These are phyloP conservation scores for Dendroctonus ponderosae DNA, from an alignment of 1,140 invertebrate genomes.

Conservation along the genomic window DNA sequence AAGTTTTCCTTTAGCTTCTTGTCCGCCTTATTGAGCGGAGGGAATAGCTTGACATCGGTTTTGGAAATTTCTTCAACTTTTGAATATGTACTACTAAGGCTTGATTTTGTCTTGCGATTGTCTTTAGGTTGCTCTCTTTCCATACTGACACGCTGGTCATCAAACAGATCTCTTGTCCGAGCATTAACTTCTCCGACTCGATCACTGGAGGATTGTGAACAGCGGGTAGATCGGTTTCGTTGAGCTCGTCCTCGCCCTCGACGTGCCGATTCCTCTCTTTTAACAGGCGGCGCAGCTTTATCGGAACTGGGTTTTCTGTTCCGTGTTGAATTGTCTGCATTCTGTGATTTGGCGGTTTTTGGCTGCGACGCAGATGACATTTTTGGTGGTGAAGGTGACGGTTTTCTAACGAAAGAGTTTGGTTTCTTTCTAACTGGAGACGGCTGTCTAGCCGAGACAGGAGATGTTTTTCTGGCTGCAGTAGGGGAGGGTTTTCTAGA, in stretches of 20 bases:
- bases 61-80: slow-evolving; percentile 51
- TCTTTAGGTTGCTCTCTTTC: slow-evolving; percentile 43
- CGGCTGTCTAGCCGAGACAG: slow-evolving; percentile 13
- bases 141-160: slow-evolving; percentile 55
- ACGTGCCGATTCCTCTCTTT: slow-evolving; percentile 44
- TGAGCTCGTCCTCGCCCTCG: slow-evolving; percentile 39
- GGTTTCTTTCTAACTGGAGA: slow-evolving; percentile 20
- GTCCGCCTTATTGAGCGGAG: slow-evolving; percentile 70
- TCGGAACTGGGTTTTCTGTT: slow-evolving; percentile 33
- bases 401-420: too few species aligned
- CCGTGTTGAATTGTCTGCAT: background rate
- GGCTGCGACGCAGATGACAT: too few species aligned
- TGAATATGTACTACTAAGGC: slow-evolving; percentile 24
- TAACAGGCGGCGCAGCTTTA: slow-evolving; percentile 43
- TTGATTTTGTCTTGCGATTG: slow-evolving; percentile 44
- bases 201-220: slow-evolving; percentile 56
- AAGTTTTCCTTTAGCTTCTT: slow-evolving; percentile 59
- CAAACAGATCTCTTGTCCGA: slow-evolving; percentile 61
- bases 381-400: too few species aligned
- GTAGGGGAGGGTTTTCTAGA: slow-evolving; percentile 16
- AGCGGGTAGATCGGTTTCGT: slow-evolving; percentile 43
- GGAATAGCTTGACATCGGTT: slow-evolving; percentile 54
- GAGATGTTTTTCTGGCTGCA: slow-evolving; percentile 21
- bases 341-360: too few species aligned
- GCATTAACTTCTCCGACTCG: slow-evolving; percentile 63